phyloP scores from a whole-genome alignment of 2,888 invertebrate genomes.

The Himalopsyche kuldschensis region DNA sequence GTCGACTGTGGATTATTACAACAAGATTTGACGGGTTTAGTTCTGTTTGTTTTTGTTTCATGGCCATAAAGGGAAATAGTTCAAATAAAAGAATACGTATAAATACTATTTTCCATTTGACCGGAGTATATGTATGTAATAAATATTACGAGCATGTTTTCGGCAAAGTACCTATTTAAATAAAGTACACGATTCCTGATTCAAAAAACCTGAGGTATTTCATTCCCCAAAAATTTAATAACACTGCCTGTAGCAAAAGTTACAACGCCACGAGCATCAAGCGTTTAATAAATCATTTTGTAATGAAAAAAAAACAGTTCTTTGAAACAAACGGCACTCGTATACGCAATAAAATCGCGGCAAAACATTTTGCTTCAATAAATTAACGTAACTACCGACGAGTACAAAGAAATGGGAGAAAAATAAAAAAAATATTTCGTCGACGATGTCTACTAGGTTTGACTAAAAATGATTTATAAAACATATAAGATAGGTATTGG shows the following conservation, averaged over 20 bases:
- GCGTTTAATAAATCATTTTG: not conserved
- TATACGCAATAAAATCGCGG: not conserved
- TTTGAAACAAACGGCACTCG: not conserved
- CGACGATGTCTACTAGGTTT: not conserved
- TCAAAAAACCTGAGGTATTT: not conserved
- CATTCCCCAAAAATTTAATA: not conserved
- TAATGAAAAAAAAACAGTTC: not conserved
- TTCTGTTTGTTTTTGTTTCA: no score
- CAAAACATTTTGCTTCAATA: not conserved
- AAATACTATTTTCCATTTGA: no score
- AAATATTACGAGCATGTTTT: no score
- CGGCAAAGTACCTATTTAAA: no score
- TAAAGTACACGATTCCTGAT: no score
- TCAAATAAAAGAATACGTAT: no score
- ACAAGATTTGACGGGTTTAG: no score
- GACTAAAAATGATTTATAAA: slow-evolving; percentile 3
- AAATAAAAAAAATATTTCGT: not conserved
- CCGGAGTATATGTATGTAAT: no score
- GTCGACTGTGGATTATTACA: no score
- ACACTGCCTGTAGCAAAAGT: not conserved
- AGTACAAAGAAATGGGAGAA: not conserved
- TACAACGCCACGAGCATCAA: not conserved
- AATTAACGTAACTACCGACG: not conserved
- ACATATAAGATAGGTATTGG: not conserved
- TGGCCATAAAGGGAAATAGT: no score